Percentiles rank a stretch among this genome's conserved stretches.
Conservation (phyloP, 2,888 invertebrate genomes). For the Papilio gigon region DNA sequence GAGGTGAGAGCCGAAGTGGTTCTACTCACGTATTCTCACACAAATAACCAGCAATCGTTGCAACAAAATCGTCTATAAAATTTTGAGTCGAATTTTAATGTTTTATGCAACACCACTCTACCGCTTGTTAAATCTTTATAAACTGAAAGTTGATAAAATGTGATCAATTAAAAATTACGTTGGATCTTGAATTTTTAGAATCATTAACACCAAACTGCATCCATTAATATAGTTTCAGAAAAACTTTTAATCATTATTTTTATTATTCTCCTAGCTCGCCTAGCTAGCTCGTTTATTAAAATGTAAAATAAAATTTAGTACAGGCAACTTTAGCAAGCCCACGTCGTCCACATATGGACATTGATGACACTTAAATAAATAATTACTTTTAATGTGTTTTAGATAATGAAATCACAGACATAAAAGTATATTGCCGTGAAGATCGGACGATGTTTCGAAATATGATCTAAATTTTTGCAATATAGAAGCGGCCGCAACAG, state of each 20-base stretch:
- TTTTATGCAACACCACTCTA: slow-evolving; percentile 11
- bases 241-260: no score
- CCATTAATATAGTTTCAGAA: no score
- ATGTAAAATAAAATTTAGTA: not conserved
- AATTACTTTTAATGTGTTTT: slow-evolving; percentile 22
- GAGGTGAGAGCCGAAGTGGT: slow-evolving; percentile 70
- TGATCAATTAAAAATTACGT: not conserved
- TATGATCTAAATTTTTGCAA: slow-evolving; percentile 34
- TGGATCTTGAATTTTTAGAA: not conserved
- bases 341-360: slow-evolving; percentile 15
- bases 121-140: slow-evolving; percentile 5
- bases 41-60: slow-evolving; percentile 74
- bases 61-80: slow-evolving; percentile 51
- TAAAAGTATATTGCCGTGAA: slow-evolving; percentile 38
- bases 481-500: slow-evolving; percentile 38
- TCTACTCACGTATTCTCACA: slow-evolving; percentile 73
- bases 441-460: slow-evolving; percentile 25
- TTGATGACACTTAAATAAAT: slow-evolving; percentile 20
- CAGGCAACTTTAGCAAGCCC: not conserved
- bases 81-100: slow-evolving; percentile 41
- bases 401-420: slow-evolving; percentile 28
- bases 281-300: not conserved
- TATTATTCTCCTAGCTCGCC: no score
- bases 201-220: no score
- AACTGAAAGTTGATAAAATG: slow-evolving; percentile 12